Percentiles rank a stretch among this genome's conserved stretches.
These are phyloP conservation scores for Sesamia nonagrioides DNA, from an alignment of 1,140 invertebrate species.

Conservation along the genomic window DNA sequence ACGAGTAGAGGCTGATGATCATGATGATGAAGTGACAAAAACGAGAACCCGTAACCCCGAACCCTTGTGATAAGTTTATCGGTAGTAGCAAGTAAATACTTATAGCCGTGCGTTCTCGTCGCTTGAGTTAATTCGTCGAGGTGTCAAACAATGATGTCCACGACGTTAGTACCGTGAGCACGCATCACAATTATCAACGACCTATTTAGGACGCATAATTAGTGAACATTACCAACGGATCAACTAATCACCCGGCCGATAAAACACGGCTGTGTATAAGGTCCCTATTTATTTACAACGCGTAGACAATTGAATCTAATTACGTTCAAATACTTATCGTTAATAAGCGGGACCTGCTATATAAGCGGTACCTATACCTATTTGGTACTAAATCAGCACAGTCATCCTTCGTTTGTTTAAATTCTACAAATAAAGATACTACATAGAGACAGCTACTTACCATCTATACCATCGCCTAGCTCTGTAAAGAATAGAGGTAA, in stretches of 20 bases:
- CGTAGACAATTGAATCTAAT: slow-evolving; percentile 14
- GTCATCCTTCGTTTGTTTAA: neutral
- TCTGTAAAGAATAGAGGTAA: too few relatives aligned
- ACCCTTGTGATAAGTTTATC: neutral
- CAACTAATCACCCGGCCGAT: slow-evolving; percentile 27
- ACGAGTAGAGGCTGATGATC: too few relatives aligned
- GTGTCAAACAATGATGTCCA: slow-evolving; percentile 38
- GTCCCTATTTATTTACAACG: slow-evolving; percentile 1
- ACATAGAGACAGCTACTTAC: neutral
- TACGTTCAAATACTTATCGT: neutral
- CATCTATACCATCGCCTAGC: too few relatives aligned
- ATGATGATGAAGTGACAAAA: too few relatives aligned
- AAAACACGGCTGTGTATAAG: neutral
- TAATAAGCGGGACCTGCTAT: neutral
- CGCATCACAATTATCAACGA: slow-evolving; percentile 59
- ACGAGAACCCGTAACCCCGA: neutral
- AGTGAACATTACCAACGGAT: slow-evolving; percentile 44
- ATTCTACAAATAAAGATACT: neutral
- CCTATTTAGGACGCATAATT: slow-evolving; percentile 63
- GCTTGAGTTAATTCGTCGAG: slow-evolving; percentile 32
- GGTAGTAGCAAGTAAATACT: neutral
- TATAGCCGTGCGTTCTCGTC: slow-evolving; percentile 22
- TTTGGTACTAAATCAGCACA: neutral
- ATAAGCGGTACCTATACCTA: too few relatives aligned
- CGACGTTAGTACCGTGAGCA: slow-evolving; percentile 25